phyloP scores from a whole-genome alignment of 2,888 invertebrate species.

The Diplazon laetatorius region DNA sequence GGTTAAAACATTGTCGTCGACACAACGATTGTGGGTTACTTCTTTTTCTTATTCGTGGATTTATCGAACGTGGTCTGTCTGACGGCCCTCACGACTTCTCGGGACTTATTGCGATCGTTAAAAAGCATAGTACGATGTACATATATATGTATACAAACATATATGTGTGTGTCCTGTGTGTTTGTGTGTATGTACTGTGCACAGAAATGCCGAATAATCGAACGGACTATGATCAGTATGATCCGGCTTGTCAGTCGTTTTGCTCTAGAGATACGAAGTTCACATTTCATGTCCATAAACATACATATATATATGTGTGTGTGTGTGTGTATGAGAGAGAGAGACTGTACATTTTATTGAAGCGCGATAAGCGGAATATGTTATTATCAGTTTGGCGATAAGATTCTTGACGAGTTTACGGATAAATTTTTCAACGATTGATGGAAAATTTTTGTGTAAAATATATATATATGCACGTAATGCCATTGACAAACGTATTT shows the following conservation, averaged over 20 bases:
- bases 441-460: background rate
- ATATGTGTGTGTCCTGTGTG: no score
- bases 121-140: background rate
- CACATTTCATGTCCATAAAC: background rate
- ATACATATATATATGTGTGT: background rate
- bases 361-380: background rate
- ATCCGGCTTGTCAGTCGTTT: no score
- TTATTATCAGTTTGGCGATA: conserved; percentile 27
- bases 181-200: conserved; percentile 11
- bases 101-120: conserved; percentile 8
- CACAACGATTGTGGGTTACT: background rate
- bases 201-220: background rate
- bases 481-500: no score
- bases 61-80: conserved; percentile 1
- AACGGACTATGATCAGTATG: conserved; percentile 48
- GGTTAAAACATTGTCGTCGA: background rate
- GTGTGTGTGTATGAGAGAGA: background rate
- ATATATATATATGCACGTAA: background rate
- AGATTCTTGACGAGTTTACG: background rate
- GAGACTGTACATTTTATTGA: background rate
- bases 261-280: background rate
- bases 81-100: background rate
- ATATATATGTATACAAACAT: no score
- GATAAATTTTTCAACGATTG: background rate
- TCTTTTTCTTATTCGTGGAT: background rate